Percentiles rank a stretch among this genome's conserved stretches.
These are phyloP conservation scores for Acrocyrtus sp. DNA, from an alignment of 2,888 invertebrate genomes.

Conservation along the genomic window DNA sequence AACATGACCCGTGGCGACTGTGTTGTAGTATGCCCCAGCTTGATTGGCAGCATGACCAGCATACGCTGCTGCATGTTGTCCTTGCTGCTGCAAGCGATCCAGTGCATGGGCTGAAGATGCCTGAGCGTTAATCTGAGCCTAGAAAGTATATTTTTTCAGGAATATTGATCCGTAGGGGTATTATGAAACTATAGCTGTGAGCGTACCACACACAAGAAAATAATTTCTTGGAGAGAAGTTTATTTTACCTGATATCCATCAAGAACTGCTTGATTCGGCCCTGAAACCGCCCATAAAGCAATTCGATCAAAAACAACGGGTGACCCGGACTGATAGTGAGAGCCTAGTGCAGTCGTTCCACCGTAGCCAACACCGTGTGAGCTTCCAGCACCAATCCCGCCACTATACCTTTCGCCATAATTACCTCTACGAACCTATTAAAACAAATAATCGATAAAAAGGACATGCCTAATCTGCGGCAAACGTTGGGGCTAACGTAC, in stretches of 20 bases:
- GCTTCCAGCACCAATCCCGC: conserved; percentile 44
- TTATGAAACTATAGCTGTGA: too few species aligned
- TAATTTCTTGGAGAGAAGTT: too few species aligned
- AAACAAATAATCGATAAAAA: too few species aligned
- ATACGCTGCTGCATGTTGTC: conserved; percentile 55
- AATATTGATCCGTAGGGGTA: too few species aligned
- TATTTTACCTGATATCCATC: conserved; percentile 60
- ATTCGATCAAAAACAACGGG: conserved; percentile 55
- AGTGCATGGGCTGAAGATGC: conserved; percentile 55
- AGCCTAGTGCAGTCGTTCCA: conserved; percentile 57
- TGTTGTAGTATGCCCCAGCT: conserved; percentile 60
- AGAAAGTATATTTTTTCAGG: too few species aligned
- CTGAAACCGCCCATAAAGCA: conserved; percentile 57
- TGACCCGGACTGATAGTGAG: conserved; percentile 45
- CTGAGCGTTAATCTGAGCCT: conserved; percentile 60
- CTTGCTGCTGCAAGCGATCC: conserved; percentile 59
- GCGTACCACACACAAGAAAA: too few species aligned
- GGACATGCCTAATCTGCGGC: too few species aligned
- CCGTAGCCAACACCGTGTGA: conserved; percentile 58
- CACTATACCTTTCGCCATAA: conserved; percentile 58
- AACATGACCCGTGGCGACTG: conserved; percentile 59
- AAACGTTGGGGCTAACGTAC: too few species aligned
- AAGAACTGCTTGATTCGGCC: conserved; percentile 53
- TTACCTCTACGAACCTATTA: conserved; percentile 61
- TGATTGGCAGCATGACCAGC: conserved; percentile 56